Evolutionary conservation across 2,888 invertebrate genomes (phyloP), one percentile per base, ranked within the genome.

Genomic region (Ennomos erosarius): DNA sequence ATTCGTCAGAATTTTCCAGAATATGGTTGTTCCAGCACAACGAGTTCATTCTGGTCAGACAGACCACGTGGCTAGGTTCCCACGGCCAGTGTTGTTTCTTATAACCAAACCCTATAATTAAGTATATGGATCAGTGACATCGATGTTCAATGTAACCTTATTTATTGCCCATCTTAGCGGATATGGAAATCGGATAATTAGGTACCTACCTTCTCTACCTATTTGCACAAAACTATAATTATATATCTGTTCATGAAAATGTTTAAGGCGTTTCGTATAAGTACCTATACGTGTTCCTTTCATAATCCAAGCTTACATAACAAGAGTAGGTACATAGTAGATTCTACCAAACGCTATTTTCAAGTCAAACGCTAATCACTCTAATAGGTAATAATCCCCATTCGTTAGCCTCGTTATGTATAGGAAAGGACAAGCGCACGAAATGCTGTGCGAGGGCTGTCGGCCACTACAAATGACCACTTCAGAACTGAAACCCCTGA

Each of bases 11-110:
- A 6, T 26, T 26, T 26, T 26, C 26, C 5, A 26, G 26, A 26
- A 26, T 26, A 26, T 26, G 5, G 26, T 26, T 26, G 26, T 0
- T 26, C 26, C 26, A 26, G 6, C 26, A 6, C 1, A 26, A n/a
- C 1, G 35, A 42, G 26, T 35, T 53, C 42, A 40, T 58, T 53
- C 48, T 53, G 47, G 52, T 42, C 42, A 26, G 16, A 40, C 9
- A 33, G 11, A 39, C 9, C 53, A 53, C 44, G 44, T 58, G 57
- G 43, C 26, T 11, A 43, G 26, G n/a, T 39, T 58, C 58, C 38
- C 58, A 58, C 52, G 58, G 34, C 39, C 11, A 12, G 13, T 52
- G 53, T 59, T 59, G 40, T 59, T 53, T 49, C 49, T 44, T 53
- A 59, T 35, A 33, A 59, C 48, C 48, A 43, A 37, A 34, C 45